Evolutionary conservation across 2,888 invertebrate genomes (phyloP), one percentile per base, ranked within the genome.

Genomic region (Limenitis arthemis): DNA sequence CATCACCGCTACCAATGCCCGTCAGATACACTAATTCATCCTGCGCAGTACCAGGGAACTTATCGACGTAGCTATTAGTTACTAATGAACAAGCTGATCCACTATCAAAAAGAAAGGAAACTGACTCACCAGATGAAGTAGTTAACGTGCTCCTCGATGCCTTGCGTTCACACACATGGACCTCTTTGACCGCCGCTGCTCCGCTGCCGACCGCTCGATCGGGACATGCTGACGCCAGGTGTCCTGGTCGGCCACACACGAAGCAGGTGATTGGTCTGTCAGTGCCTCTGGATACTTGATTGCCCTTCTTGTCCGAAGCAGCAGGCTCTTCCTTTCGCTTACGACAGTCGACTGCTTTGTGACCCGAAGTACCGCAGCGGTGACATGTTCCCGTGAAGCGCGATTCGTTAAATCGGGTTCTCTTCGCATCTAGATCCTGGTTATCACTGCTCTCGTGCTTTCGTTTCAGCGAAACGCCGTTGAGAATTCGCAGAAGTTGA

Each of bases 401-500:
- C 1, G 34, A 9, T 5, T 5, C 4, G 5, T 1, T 8, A 1
- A 8, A n/a, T 5, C 1, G n/a, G 4, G 4, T 6, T 6, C n/a
- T 34, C 4, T 5, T 8, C n/a, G n/a, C n/a, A n/a, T n/a, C n/a
- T n/a, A n/a, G n/a, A n/a, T n/a, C n/a, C n/a, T n/a, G n/a, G n/a
- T n/a, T n/a, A n/a, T n/a, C n/a, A n/a, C n/a, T n/a, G n/a, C n/a
- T n/a, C n/a, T n/a, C n/a, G 8, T n/a, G 8, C 3, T n/a, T 5
- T 8, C 36, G 5, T 4, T 36, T 36, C 5, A 36, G 36, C 1
- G n/a, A n/a, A 47, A 9, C 39, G 33, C 9, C 40, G 40, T 34
- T 47, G 7, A 61, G 41, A 6, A 52, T 49, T 30, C 63, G 44
- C 41, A 54, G 67, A 20, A 38, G 68, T 55, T 61, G 62, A 8